Evolutionary conservation across 2,797 vertebrate genomes (phyloP), one percentile per base, ranked within the genome.

Genomic region (Phalloptychus januarius): DNA sequence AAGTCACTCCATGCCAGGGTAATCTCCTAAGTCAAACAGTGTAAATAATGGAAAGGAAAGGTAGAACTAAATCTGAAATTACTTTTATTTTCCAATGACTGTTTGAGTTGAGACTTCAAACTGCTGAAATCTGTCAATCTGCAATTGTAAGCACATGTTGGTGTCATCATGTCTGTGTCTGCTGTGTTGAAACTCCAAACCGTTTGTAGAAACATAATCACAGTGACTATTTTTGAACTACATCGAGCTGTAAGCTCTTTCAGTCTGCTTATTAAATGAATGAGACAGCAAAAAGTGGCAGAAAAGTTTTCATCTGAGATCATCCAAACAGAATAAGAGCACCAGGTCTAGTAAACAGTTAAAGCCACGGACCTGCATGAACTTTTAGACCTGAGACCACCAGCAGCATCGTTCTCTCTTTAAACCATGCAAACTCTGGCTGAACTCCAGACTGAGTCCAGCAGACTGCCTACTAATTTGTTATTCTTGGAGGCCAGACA

Each of bases 401-500:
- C 7, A n/a, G 48, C 80, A 74, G 75, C 79, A 69, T 48, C 44
- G 38, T 75, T 80, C 45, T 73, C 63, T 45, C 72, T 44, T 74
- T n/a, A 18, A 61, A 56, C 52, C 23, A 77, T 84, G 65, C 75
- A 76, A 52, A 44, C 56, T 80, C 71, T 80, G 88, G 78, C 79
- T 76, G 13, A 1, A 15, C 54, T 88, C 83, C 85, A 88, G 71
- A 75, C 46, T 82, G 23, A 54, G 78, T 52, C 75, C 78, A 83
- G 82, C 76, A 86, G 82, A 76, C 79, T 1, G 15, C 63, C 77
- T 81, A 81, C 72, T 88, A 71, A 88, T 79, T 48, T 84, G 16
- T 82, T 84, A 77, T 69, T 81, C 77, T 67, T 79, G 71, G 69
- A 84, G 77, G 67, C 73, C 75, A 67, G 74, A 83, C 84, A 76